These are phyloP conservation scores for Andricus grossulariae DNA, from an alignment of 1,140 invertebrate species.

Conservation along the genomic window DNA sequence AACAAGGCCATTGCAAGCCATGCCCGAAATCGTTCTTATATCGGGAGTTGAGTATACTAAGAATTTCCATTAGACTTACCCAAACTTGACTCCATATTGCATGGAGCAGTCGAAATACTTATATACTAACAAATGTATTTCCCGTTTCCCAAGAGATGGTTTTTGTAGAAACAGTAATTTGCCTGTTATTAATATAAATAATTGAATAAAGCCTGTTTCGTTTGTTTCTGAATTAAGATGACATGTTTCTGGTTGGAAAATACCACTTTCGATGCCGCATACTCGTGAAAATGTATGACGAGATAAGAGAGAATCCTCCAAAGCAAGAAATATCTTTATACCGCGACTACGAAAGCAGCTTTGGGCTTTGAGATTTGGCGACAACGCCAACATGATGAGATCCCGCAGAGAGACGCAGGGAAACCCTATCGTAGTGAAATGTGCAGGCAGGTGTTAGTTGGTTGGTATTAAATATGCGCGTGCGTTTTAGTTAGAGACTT, in stretches of 20 bases:
- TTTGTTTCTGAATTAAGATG: constrained; percentile 22
- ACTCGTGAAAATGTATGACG: not conserved
- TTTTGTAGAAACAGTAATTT: constrained; percentile 6
- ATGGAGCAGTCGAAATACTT: too few relatives aligned
- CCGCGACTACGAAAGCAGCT: constrained; percentile 18
- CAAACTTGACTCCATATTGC: too few relatives aligned
- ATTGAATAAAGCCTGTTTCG: constrained; percentile 10
- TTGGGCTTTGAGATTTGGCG: not conserved
- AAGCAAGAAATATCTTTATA: constrained; percentile 27
- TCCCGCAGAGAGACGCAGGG: constrained; percentile 9
- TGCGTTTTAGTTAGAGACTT: constrained; percentile 5
- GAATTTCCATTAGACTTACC: too few relatives aligned
- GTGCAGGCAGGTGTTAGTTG: constrained; percentile 18
- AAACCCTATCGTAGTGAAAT: constrained; percentile 15
- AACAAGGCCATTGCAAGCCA: too few relatives aligned
- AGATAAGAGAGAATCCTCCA: constrained; percentile 15
- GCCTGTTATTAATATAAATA: not conserved
- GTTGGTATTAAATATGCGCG: constrained; percentile 18
- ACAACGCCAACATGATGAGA: not conserved
- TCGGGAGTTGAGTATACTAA: too few relatives aligned
- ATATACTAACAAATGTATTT: not conserved
- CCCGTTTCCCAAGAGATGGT: not conserved
- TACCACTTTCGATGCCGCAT: not conserved
- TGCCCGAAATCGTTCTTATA: too few relatives aligned
- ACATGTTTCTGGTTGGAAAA: constrained; percentile 10